These are phyloP conservation scores for Cryptoblepharus egeriae DNA, from an alignment of 2,797 vertebrate genomes.

Conservation along the genomic window DNA sequence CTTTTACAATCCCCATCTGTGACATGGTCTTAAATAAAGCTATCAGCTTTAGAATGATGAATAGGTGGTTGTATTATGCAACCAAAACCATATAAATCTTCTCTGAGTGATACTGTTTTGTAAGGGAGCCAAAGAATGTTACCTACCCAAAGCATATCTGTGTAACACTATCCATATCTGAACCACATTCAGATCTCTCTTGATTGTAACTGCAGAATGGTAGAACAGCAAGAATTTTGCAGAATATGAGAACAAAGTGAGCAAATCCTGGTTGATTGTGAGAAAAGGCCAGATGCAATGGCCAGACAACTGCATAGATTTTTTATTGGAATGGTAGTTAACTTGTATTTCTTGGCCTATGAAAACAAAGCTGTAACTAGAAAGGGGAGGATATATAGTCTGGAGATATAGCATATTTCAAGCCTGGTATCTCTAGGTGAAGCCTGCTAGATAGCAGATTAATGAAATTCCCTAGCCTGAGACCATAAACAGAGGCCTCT, in stretches of 20 bases:
- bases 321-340: constrained; percentile 17
- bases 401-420: background rate
- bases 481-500: background rate
- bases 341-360: constrained; percentile 41
- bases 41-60: background rate
- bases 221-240: constrained; percentile 7
- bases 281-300: background rate
- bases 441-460: background rate
- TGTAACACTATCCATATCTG: background rate
- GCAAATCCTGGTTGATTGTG: background rate
- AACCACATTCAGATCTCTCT: background rate
- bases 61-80: background rate
- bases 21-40: background rate
- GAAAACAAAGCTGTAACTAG: background rate
- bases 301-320: constrained; percentile 38
- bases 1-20: background rate
- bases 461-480: background rate
- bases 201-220: background rate
- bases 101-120: no score
- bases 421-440: background rate
- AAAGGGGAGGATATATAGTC: background rate
- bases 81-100: background rate
- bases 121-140: no score
- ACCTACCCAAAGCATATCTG: no score
- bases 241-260: background rate